phyloP scores from a whole-genome alignment of 1,140 invertebrate genomes.

The Ephestia elutella region DNA sequence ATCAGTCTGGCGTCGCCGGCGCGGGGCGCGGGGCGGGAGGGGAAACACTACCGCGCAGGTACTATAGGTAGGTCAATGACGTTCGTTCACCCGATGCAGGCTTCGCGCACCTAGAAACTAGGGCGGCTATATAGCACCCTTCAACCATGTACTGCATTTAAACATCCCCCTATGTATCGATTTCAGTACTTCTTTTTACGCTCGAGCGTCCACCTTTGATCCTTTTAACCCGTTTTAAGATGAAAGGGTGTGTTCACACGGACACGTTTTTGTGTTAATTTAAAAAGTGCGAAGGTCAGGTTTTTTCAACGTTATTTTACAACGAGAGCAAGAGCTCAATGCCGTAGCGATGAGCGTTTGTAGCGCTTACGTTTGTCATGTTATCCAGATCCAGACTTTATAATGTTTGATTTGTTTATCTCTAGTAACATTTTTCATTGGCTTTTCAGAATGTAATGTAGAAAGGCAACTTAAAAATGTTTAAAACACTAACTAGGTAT shows the following conservation, averaged over 20 bases:
- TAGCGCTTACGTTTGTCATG: too few relatives aligned
- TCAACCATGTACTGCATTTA: conserved; percentile 17
- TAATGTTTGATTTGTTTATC: too few relatives aligned
- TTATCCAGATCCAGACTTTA: too few relatives aligned
- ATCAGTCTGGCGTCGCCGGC: conserved; percentile 26
- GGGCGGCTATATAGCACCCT: conserved; percentile 44
- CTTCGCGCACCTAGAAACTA: conserved; percentile 51
- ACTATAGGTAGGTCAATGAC: conserved; percentile 69
- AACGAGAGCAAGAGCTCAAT: background rate
- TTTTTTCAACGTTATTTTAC: background rate
- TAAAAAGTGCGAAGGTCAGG: background rate
- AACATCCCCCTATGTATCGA: conserved; percentile 12
- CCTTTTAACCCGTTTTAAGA: conserved; percentile 9
- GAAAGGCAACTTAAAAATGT: too few relatives aligned
- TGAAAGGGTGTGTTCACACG: background rate
- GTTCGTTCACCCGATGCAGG: conserved; percentile 63
- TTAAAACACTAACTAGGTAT: too few relatives aligned
- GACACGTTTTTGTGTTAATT: background rate
- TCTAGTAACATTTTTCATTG: too few relatives aligned
- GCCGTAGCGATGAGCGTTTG: too few relatives aligned
- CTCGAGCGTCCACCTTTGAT: conserved; percentile 9
- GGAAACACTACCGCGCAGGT: conserved; percentile 31
- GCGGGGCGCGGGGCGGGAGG: conserved; percentile 18
- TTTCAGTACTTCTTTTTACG: conserved; percentile 14
- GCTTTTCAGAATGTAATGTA: too few relatives aligned